Base-by-base conservation (phyloP, 1,140 invertebrate species). In the Drosophila arizonae region DNA sequence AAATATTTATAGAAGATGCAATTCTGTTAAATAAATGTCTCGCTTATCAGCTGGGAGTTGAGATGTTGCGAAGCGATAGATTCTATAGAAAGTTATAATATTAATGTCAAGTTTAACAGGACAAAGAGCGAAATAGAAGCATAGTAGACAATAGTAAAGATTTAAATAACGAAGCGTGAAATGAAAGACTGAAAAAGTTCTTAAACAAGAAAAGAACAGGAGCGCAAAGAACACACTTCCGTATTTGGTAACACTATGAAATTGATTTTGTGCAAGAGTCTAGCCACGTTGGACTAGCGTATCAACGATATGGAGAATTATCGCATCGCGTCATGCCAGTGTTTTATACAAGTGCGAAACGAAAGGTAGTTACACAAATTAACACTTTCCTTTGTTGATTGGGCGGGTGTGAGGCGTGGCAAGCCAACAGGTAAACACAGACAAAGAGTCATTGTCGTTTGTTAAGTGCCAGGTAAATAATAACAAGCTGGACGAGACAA, bases 371-470 rank as follows among this genome's bases (percentile, higher is more conserved):
- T 61, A 61, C 65, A 62, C 64, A 76, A 72, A 65, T 81, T 81
- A 72, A 69, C 78, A 81, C 79, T 81, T 77, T 73, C 60, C 55
- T 68, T 68, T 73, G 67, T 76, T 72, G 67, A 55, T 68, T 26
- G 33, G 48, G 43, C 28, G 46, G 46, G 28, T 21, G 10, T 33
- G 13, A 10, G 51, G 46, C 3, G 30, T n/a, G 11, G 30, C 17
- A 56, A 13, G 36, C 45, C 57, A 45, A 45, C 64, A 41, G 55
- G 63, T 60, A 76, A 74, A 66, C 74, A 63, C 66, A 79, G 79
- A 68, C 79, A 79, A 70, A 70, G 72, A 84, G 80, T 84, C 79
- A 76, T 79, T 82, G 80, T 84, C 76, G 62, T 62, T 68, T 48
- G 79, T 45, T 64, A 81, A 82, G 79, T 81, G 46, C 33, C 50